Conservation (phyloP, 2,113 vertebrate species). For the Hypocryptadius cinnamomeus region DNA sequence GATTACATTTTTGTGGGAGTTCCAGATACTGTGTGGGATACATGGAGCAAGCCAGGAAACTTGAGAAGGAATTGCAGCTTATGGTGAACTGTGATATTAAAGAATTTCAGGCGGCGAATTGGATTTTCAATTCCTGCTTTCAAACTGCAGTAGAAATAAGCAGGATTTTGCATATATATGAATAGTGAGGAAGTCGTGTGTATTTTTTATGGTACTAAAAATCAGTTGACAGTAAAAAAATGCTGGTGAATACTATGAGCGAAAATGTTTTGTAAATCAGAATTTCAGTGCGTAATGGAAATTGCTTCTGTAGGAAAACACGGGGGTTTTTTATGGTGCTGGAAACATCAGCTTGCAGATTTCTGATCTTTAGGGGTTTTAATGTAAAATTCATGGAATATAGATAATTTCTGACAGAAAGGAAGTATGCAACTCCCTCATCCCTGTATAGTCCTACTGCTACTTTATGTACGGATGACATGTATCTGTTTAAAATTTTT, state of each 20-base stretch:
- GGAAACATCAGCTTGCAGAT: neutral
- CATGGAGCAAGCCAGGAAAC: constrained; percentile 70
- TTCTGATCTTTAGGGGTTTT: neutral
- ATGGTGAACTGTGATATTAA: constrained; percentile 53
- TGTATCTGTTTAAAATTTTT: neutral
- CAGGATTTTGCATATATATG: neutral
- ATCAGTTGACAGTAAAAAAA: neutral
- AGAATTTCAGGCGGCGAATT: neutral
- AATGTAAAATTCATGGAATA: neutral
- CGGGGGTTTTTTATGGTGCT: neutral
- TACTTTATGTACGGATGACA: neutral
- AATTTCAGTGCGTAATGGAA: neutral
- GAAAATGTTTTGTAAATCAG: neutral
- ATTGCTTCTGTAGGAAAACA: constrained; percentile 49
- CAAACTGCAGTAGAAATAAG: neutral
- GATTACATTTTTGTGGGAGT: constrained; percentile 72
- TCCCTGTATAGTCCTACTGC: neutral
- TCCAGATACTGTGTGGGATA: constrained; percentile 66
- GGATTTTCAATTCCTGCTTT: neutral
- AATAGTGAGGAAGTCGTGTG: neutral
- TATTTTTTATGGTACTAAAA: neutral
- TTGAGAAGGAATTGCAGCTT: constrained; percentile 71
- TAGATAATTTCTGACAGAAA: neutral
- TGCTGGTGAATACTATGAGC: neutral
- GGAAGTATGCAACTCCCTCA: neutral